Conservation (phyloP, 2,888 invertebrate species). For the Ctena decussata region DNA sequence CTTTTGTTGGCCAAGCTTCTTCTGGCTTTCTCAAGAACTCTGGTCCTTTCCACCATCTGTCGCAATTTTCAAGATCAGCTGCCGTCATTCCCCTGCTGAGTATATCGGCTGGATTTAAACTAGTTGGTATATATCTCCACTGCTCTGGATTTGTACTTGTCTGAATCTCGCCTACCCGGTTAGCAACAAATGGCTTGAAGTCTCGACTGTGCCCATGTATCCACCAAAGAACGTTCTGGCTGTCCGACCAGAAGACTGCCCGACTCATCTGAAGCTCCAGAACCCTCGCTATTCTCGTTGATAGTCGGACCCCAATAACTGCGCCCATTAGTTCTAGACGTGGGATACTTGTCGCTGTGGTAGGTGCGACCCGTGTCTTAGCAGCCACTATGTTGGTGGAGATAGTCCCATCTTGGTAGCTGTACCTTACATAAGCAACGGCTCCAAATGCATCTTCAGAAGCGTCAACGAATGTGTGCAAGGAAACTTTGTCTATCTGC, state of each 20-base stretch:
- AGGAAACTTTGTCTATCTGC: not conserved
- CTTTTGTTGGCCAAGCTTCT: slow-evolving; percentile 18
- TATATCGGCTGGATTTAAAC: slow-evolving; percentile 32
- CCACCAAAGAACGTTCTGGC: slow-evolving; percentile 44
- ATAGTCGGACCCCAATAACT: slow-evolving; percentile 14
- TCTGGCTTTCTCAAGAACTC: slow-evolving; percentile 19
- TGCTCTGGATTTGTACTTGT: too few species aligned
- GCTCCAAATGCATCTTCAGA: slow-evolving; percentile 41
- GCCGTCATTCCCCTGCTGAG: not conserved
- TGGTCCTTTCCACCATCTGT: slow-evolving; percentile 48
- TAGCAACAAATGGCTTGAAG: slow-evolving; percentile 61
- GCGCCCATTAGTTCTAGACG: slow-evolving; percentile 38
- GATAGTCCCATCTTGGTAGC: slow-evolving; percentile 3
- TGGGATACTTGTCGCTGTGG: slow-evolving; percentile 32
- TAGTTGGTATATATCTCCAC: slow-evolving; percentile 40
- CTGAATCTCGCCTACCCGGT: too few species aligned
- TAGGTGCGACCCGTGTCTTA: slow-evolving; percentile 44
- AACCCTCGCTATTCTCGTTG: not conserved
- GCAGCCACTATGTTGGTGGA: slow-evolving; percentile 20
- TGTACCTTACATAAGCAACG: slow-evolving; percentile 36
- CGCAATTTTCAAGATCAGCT: not conserved
- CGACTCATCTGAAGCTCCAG: slow-evolving; percentile 12
- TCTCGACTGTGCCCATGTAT: slow-evolving; percentile 31
- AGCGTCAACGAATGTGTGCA: slow-evolving; percentile 61
- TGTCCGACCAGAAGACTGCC: slow-evolving; percentile 37